Conservation (phyloP, 1,140 invertebrate species). For the Popillia japonica region DNA sequence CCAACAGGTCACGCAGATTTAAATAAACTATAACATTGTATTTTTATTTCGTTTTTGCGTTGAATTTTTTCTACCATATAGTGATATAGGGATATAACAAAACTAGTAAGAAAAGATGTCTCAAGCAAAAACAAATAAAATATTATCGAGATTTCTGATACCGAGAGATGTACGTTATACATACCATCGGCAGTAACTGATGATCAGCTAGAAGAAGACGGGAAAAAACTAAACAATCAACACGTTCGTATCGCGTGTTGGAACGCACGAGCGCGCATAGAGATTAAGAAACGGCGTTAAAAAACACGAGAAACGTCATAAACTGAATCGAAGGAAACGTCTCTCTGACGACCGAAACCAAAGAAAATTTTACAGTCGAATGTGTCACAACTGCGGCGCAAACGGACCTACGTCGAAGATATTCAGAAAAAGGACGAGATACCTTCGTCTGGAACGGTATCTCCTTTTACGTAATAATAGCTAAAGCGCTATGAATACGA, state of each 20-base stretch:
- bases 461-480: conserved; percentile 8
- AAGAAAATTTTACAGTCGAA: conserved; percentile 31
- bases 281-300: conserved; percentile 13
- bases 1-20: no score
- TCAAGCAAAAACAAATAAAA: conserved; percentile 1
- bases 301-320: conserved; percentile 7
- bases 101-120: no score
- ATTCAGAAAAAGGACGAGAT: not conserved
- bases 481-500: conserved; percentile 1
- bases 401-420: conserved; percentile 34
- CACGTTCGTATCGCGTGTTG: conserved; percentile 34
- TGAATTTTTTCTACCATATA: no score
- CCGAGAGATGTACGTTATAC: not conserved
- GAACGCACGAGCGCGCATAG: conserved; percentile 35
- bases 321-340: conserved; percentile 15
- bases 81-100: no score
- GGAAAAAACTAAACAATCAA: conserved; percentile 24
- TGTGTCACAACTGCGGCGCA: conserved; percentile 19
- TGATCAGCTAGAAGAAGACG: not conserved
- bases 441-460: not conserved
- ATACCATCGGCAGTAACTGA: not conserved
- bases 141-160: not conserved
- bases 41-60: no score
- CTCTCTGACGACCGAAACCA: conserved; percentile 35
- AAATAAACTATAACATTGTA: no score